These are phyloP conservation scores for Panonychus citri DNA, from an alignment of 1,140 invertebrate genomes.

Conservation along the genomic window DNA sequence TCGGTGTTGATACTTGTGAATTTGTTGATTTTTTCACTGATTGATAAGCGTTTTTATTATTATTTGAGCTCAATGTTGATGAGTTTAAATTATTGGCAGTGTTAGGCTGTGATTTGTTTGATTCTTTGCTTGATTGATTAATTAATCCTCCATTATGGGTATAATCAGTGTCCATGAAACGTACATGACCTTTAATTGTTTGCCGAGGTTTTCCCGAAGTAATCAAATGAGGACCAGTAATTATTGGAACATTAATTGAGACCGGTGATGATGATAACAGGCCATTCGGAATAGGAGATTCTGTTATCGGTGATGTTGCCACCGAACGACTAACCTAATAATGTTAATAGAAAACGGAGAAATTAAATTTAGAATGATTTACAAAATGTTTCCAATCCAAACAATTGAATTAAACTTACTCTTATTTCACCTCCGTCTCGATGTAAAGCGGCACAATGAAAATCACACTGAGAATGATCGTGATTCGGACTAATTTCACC, in stretches of 20 bases:
- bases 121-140: not conserved
- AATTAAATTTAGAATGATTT: not conserved
- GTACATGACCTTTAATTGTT: conserved; percentile 9
- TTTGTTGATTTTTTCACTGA: conserved; percentile 21
- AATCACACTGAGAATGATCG: conserved; percentile 50
- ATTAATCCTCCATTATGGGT: conserved; percentile 4
- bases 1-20: too few relatives aligned
- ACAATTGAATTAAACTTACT: conserved; percentile 38
- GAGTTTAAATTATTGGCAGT: not conserved
- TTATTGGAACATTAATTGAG: not conserved
- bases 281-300: conserved; percentile 1
- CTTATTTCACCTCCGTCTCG: conserved; percentile 57
- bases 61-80: not conserved
- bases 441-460: conserved; percentile 77
- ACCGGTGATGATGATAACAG: too few relatives aligned
- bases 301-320: conserved; percentile 13
- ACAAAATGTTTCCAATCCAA: not conserved
- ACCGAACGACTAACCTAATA: conserved; percentile 4
- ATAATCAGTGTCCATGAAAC: conserved; percentile 11
- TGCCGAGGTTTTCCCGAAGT: too few relatives aligned
- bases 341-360: not conserved
- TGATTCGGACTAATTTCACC: not conserved
- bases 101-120: too few relatives aligned
- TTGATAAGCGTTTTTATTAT: too few relatives aligned
- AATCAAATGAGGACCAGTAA: not conserved